Conservation (phyloP, 2,888 invertebrate genomes). For the Charanyca ferruginea region DNA sequence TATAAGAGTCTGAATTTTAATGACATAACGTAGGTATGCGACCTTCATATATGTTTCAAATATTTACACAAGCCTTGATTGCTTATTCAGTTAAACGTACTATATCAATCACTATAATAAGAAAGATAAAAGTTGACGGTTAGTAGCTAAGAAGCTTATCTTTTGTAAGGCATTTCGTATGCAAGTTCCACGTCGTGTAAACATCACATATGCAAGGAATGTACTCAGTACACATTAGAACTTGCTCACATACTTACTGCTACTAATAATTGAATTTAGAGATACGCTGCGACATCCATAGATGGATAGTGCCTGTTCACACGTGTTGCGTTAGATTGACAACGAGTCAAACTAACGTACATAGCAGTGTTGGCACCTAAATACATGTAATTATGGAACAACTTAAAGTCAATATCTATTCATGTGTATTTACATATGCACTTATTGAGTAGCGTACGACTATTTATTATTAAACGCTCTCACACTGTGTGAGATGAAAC, state of each 20-base stretch:
- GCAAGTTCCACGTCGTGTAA: slow-evolving; percentile 56
- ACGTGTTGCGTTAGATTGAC: slow-evolving; percentile 56
- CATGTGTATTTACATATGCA: slow-evolving; percentile 44
- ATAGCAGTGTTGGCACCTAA: slow-evolving; percentile 65
- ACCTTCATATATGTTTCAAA: slow-evolving; percentile 1
- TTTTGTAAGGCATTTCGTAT: slow-evolving; percentile 48
- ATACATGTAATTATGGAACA: slow-evolving; percentile 71
- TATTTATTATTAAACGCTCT: slow-evolving; percentile 42
- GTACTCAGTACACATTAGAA: slow-evolving; percentile 58
- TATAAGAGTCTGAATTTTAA: slow-evolving; percentile 1
- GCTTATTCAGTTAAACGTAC: slow-evolving; percentile 7
- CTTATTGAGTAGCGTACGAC: slow-evolving; percentile 35
- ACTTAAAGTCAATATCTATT: slow-evolving; percentile 62
- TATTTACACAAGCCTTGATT: slow-evolving; percentile 8
- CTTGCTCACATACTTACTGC: slow-evolving; percentile 59
- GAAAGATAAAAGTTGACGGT: slow-evolving; percentile 49
- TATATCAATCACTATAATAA: slow-evolving; percentile 55
- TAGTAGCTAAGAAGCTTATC: slow-evolving; percentile 58
- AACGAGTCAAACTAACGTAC: slow-evolving; percentile 41
- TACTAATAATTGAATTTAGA: slow-evolving; percentile 60
- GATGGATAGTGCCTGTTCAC: slow-evolving; percentile 45
- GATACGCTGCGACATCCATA: slow-evolving; percentile 52
- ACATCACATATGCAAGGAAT: slow-evolving; percentile 60
- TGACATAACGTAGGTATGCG: not conserved
- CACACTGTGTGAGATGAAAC: slow-evolving; percentile 25